Conservation (phyloP, 2,113 vertebrate genomes). For the Thalassarche chlororhynchos region DNA sequence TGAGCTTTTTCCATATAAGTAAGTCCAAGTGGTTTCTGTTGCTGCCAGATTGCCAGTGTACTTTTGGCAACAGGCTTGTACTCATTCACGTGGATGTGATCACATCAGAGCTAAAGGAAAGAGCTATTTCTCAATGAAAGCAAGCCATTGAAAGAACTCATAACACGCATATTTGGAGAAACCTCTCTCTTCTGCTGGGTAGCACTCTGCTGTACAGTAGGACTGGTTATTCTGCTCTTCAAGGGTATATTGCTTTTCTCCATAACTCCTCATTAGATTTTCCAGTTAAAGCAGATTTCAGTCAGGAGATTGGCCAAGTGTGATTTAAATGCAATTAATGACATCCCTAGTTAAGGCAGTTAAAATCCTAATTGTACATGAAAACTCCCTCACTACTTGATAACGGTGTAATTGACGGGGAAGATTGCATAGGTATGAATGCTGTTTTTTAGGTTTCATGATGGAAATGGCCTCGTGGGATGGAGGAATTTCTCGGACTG, state of each 20-base stretch:
- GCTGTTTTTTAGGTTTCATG: conserved; percentile 88
- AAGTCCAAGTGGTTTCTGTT: background rate
- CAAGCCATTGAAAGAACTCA: background rate
- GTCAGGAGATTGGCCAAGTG: background rate
- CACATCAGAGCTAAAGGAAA: background rate
- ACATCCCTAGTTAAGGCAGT: background rate
- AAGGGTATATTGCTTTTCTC: background rate
- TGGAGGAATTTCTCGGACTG: conserved; percentile 95
- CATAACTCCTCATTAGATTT: background rate
- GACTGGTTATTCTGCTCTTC: background rate
- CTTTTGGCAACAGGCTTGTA: background rate
- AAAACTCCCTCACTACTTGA: background rate
- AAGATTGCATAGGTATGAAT: background rate
- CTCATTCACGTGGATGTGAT: background rate
- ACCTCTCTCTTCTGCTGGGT: background rate
- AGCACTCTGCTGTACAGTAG: background rate
- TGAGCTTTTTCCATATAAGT: background rate
- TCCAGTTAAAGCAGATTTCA: background rate
- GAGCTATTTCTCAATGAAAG: background rate
- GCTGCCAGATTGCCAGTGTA: background rate
- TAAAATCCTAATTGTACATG: background rate
- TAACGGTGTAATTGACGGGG: background rate
- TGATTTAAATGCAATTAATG: background rate
- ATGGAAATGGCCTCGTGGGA: conserved; percentile 99
- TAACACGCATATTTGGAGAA: background rate